A percentile compares a stretch with the other conserved stretches of the same genome.
Evolutionary conservation across 2,888 invertebrate species (phyloP).

Genomic region (Oscheius sp.): DNA sequence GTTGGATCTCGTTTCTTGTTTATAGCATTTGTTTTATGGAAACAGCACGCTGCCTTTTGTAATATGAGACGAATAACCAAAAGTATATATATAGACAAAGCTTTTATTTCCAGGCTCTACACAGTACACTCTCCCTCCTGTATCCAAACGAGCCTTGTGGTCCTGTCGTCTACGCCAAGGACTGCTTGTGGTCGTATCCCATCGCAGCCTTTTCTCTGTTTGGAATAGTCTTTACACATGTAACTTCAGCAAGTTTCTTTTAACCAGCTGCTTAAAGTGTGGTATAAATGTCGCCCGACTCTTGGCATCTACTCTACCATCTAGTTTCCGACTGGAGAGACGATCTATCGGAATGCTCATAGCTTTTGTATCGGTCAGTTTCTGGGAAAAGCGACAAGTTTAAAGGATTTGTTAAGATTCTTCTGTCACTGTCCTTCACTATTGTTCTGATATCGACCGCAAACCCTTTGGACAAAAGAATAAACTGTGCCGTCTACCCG

Average conservation of each 20-base stretch:
- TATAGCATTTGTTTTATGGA: no score
- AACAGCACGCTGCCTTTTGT: no score
- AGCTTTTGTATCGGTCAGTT: background rate
- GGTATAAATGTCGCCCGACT: conserved; percentile 9
- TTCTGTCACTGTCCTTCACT: background rate
- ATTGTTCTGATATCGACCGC: background rate
- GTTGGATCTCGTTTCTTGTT: no score
- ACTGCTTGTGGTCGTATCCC: conserved; percentile 4
- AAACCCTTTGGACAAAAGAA: background rate
- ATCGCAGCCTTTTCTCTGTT: background rate
- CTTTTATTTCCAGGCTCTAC: no score
- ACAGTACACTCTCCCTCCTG: no score
- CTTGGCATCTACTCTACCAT: background rate
- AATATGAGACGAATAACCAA: no score
- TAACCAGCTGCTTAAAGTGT: background rate
- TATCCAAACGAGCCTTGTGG: conserved; percentile 4
- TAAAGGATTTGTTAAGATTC: background rate
- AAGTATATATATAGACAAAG: no score
- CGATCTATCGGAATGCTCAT: background rate
- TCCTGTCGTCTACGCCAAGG: conserved; percentile 4
- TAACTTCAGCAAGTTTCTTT: background rate
- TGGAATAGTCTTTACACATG: conserved; percentile 3
- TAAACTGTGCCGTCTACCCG: background rate
- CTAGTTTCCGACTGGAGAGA: background rate
- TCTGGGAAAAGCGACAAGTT: background rate